These are phyloP conservation scores for Leptogaster cylindrica DNA, from an alignment of 2,888 invertebrate species.

Conservation along the genomic window DNA sequence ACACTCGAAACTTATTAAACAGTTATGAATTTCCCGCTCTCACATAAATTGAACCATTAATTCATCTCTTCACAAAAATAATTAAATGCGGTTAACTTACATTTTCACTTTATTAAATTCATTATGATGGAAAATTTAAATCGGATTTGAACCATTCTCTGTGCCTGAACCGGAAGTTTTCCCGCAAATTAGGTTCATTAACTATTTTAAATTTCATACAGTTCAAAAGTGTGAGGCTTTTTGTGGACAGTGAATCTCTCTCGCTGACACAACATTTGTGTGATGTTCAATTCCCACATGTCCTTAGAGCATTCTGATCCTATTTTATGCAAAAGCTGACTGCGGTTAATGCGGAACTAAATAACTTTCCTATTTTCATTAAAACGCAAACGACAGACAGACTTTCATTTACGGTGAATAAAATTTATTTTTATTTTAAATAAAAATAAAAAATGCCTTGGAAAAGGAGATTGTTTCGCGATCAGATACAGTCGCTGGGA, in stretches of 20 bases:
- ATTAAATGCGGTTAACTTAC: background rate
- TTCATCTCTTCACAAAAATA: background rate
- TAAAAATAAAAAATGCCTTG: no score
- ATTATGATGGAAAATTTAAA: slow-evolving; percentile 5
- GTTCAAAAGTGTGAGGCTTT: background rate
- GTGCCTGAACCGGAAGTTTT: background rate
- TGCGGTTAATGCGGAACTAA: slow-evolving; percentile 20
- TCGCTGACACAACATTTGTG: background rate
- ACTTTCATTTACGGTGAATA: no score
- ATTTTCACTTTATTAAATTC: slow-evolving; percentile 22
- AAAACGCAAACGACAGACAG: slow-evolving; percentile 1
- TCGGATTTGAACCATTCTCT: background rate
- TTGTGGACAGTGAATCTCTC: background rate
- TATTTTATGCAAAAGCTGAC: slow-evolving; percentile 3
- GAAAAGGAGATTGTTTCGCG: no score
- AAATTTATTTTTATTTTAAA: no score
- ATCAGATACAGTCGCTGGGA: no score
- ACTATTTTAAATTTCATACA: slow-evolving; percentile 13
- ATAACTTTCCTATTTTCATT: slow-evolving; percentile 22
- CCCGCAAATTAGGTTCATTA: slow-evolving; percentile 26
- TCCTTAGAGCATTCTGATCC: background rate
- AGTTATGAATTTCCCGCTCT: background rate
- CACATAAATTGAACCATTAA: background rate
- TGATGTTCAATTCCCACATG: background rate
- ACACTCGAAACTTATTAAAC: slow-evolving; percentile 10